A percentile compares a stretch with the other conserved stretches of the same genome.
Conservation (phyloP, 2,797 vertebrate genomes). For the Thaleichthys pacificus region DNA sequence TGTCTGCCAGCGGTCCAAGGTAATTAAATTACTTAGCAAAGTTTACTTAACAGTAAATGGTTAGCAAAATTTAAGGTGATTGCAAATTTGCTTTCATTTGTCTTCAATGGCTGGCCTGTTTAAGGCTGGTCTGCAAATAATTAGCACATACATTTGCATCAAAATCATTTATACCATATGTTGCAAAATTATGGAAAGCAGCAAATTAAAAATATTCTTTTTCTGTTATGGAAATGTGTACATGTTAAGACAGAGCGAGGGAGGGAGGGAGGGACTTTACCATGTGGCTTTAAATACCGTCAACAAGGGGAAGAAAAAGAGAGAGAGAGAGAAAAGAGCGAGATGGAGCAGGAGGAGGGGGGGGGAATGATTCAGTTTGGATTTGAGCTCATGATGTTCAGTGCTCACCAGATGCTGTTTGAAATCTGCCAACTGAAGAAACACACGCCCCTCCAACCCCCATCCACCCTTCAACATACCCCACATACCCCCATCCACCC, state of each 20-base stretch:
- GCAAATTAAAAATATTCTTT: slow-evolving; percentile 77
- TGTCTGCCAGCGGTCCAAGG: slow-evolving; percentile 67
- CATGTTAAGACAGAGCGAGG: slow-evolving; percentile 45
- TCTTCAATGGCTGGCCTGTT: slow-evolving; percentile 83
- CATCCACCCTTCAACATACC: slow-evolving; percentile 50
- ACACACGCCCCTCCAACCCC: slow-evolving; percentile 56
- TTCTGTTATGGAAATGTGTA: slow-evolving; percentile 81
- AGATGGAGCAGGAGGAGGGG: slow-evolving; percentile 50
- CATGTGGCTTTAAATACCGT: no score
- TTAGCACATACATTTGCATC: slow-evolving; percentile 92
- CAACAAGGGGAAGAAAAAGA: slow-evolving; percentile 19
- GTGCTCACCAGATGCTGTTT: slow-evolving; percentile 80
- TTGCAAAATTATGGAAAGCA: slow-evolving; percentile 81
- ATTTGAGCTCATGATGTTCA: slow-evolving; percentile 66
- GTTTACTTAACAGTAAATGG: slow-evolving; percentile 86
- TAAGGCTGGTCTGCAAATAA: slow-evolving; percentile 89
- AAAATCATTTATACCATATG: slow-evolving; percentile 91
- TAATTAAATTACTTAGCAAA: slow-evolving; percentile 89
- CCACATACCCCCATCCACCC: slow-evolving; percentile 42
- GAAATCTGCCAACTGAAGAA: slow-evolving; percentile 76
- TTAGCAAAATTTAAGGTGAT: slow-evolving; percentile 86
- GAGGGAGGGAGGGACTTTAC: background rate
- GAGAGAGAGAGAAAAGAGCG: slow-evolving; percentile 19
- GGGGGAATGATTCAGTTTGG: slow-evolving; percentile 67
- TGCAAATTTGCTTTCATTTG: slow-evolving; percentile 90